Percentiles rank a stretch among this genome's conserved stretches.
These are phyloP conservation scores for Helostoma temminkii DNA, from an alignment of 2,797 vertebrate genomes.

Conservation along the genomic window DNA sequence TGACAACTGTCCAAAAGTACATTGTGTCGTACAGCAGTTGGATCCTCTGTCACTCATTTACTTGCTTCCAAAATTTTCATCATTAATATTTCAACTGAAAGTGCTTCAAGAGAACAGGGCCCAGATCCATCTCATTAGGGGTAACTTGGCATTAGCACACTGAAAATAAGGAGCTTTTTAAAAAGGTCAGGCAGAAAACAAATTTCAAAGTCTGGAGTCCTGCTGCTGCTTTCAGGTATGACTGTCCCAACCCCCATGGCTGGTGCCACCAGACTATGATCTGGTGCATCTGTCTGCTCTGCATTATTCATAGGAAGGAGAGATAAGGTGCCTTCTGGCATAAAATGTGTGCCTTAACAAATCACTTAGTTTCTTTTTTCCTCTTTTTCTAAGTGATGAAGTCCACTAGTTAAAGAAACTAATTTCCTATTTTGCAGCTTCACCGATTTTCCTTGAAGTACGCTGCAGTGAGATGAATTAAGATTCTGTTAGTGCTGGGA, in stretches of 20 bases:
- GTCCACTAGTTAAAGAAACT: neutral
- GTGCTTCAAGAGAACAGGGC: slow-evolving; percentile 38
- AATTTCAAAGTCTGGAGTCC: slow-evolving; percentile 53
- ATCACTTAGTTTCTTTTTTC: slow-evolving; percentile 7
- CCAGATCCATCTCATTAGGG: slow-evolving; percentile 65
- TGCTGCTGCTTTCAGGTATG: slow-evolving; percentile 57
- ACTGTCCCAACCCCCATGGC: slow-evolving; percentile 46
- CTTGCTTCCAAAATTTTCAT: slow-evolving; percentile 27
- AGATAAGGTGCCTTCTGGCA: slow-evolving; percentile 41
- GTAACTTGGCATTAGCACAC: slow-evolving; percentile 45
- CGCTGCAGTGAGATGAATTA: neutral
- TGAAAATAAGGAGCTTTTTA: slow-evolving; percentile 54
- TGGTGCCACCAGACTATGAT: slow-evolving; percentile 60
- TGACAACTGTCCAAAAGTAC: neutral
- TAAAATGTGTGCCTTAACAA: slow-evolving; percentile 26
- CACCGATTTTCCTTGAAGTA: slow-evolving; percentile 3
- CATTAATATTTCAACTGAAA: slow-evolving; percentile 52
- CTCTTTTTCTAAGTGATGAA: neutral
- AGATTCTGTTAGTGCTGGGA: neutral
- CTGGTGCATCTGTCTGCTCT: slow-evolving; percentile 63
- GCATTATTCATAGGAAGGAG: slow-evolving; percentile 66
- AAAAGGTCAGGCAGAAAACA: slow-evolving; percentile 74
- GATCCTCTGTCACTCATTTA: slow-evolving; percentile 27
- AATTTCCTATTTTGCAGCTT: neutral
- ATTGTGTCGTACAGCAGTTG: slow-evolving; percentile 16